Evolutionary conservation across 2,888 invertebrate genomes (phyloP), one percentile per base, ranked within the genome.

Genomic region (Pediacus dermestoides): DNA sequence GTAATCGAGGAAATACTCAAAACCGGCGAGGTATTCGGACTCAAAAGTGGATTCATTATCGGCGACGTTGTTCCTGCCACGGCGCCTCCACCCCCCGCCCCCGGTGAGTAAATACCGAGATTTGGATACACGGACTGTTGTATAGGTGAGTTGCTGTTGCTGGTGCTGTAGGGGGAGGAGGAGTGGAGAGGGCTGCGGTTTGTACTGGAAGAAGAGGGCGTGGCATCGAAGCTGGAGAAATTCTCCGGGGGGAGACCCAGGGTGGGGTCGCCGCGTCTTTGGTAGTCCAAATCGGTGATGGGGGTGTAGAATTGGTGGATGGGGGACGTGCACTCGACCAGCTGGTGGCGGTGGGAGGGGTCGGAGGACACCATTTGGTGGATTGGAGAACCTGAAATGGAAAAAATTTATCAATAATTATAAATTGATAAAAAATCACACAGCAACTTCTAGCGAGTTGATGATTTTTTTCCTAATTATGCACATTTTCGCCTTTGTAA

Each of bases 351-450:
- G 3, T 61, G 47, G n/a, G 54, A 40, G 11, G 52, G 45, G 13
- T 66, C 66, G 1, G n/a, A n/a, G n/a, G 63, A 48, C 6, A 64
- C 56, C 16, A 66, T 48, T 43, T 80, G 75, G 55, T 75, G 81
- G 35, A 78, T 80, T 18, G 81, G 81, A 6, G 81, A 81, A 40
- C 79, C 81, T 78, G 50, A 6, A 46, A 34, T 34, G 6, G n/a
- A 18, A 18, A 7, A 7, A 18, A 18, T 18, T 18, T 7, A 18
- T n/a, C n/a, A 6, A 18, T 7, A 18, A 18, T 18, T 18, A n/a
- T 7, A 18, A 7, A 7, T 18, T 18, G 6, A 18, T 18, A 23
- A n/a, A n/a, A 3, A 23, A 3, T 10, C 3, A 4, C 10, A 3
- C n/a, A 23, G 9, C 18, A 18, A 6, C 8, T 18, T 9, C 23